Base-by-base conservation (phyloP, 2,888 invertebrate genomes). In the Agrochola lychnidis region DNA sequence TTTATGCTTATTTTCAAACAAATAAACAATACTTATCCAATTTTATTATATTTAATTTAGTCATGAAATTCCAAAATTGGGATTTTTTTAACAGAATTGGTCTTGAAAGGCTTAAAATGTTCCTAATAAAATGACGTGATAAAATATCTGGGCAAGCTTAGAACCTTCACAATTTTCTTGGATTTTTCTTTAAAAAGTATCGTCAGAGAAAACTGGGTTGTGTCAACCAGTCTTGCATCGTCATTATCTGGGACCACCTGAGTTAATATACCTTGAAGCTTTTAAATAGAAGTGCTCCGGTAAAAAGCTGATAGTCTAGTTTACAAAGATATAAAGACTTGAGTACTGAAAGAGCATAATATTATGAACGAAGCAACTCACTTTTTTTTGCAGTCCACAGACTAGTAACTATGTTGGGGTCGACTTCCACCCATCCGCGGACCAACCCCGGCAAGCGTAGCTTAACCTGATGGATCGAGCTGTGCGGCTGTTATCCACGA, bases 171-270 rank as follows among this genome's bases (percentile, higher is more conserved):
- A 42, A n/a, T 78, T 59, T 81, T 61, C 59, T 56, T 56, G 16
- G 22, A 59, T 25, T 72, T 69, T 83, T 70, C 45, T 53, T 73
- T 67, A 85, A 83, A 62, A 81, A 63, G 40, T 56, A 67, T 30
- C 79, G 48, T 56, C 36, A 76, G 78, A 79, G 88, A 88, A 86
- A 87, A 88, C 81, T 86, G 40, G 79, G 84, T 68, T 85, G 67
- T 71, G 75, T 74, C 81, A 83, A 86, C 88, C 74, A 71, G 87
- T 78, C 78, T 19, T 76, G 72, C 79, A 64, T 59, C 74, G 59
- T 82, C 83, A 75, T 87, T 85, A 85, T 73, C 73, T 30, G n/a
- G 45, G 74, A 73, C 77, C 78, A 79, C 78, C 83, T 78, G 83
- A 81, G 85, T 83, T 84, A 76, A 79, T 81, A 79, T 59, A 76